phyloP scores from a whole-genome alignment of 2,113 vertebrate species.

The Seriola quinqueradiata region DNA sequence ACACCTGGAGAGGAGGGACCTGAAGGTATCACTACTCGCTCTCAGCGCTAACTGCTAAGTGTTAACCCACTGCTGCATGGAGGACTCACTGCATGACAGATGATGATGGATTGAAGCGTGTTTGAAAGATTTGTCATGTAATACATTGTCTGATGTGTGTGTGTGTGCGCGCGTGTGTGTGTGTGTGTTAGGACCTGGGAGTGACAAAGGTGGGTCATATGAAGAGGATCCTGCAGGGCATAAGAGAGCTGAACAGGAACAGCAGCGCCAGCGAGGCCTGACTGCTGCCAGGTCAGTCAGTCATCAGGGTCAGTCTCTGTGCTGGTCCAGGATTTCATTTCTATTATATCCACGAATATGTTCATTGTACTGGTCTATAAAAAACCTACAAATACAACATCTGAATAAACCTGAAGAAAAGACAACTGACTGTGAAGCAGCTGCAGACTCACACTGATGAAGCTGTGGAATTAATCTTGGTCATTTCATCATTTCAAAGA shows the following conservation, averaged over 20 bases:
- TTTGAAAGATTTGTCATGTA: background rate
- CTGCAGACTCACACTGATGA: no score
- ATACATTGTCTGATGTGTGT: no score
- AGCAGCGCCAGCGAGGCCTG: slow-evolving; percentile 91
- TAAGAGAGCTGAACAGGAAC: slow-evolving; percentile 92
- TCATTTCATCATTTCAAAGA: no score
- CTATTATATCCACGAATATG: background rate
- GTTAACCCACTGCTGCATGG: background rate
- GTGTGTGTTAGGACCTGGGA: slow-evolving; percentile 89
- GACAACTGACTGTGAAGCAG: no score
- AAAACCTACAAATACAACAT: no score
- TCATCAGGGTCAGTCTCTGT: background rate
- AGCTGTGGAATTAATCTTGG: no score
- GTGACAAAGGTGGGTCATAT: slow-evolving; percentile 98
- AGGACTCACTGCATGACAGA: background rate
- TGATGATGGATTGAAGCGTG: background rate
- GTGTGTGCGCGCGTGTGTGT: slow-evolving; percentile 33
- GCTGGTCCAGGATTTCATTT: background rate
- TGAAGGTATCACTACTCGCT: slow-evolving; percentile 88
- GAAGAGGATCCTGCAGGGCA: slow-evolving; percentile 97
- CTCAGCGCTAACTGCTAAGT: background rate
- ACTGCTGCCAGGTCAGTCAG: slow-evolving; percentile 25
- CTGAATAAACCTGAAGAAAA: no score
- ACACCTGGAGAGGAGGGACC: slow-evolving; percentile 97
- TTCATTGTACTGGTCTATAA: background rate